Base-by-base conservation (phyloP, 2,797 vertebrate genomes). In the Brotula barbata region DNA sequence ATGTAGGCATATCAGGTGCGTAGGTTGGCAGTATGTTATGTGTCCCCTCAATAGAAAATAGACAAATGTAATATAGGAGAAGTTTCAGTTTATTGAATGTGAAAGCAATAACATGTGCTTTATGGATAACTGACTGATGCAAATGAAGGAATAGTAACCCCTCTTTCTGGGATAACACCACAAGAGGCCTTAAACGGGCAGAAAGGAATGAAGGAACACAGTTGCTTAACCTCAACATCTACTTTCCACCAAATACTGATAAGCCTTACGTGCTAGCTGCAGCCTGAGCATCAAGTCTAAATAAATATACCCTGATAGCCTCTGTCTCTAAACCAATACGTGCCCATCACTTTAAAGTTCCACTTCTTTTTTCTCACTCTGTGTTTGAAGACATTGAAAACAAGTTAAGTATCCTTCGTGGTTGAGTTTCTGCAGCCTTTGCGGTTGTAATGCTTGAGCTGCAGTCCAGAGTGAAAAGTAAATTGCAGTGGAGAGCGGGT, bases 291-390 rank as follows among this genome's bases (percentile, higher is more conserved):
- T 45, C 53, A 49, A 64, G 40, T 58, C 59, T 57, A 60, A 70
- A 81, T 68, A 74, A 64, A 81, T 80, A 74, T 74, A 71, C 64
- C 68, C 28, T 33, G 70, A 71, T 64, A 71, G 73, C 50, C 13
- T 53, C 61, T 46, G 37, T 75, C 79, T 73, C 47, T 45, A 77
- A 64, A 4, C 68, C 59, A 75, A 57, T 75, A 59, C 25, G 4
- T 28, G 25, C 61, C 71, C 50, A 50, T 68, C 61, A 80, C 70
- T 71, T 73, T 53, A 69, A 70, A 67, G 73, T 69, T 71, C 46
- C 31, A 19, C 43, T 33, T 43, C 43, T n/a, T 68, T 71, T 62
- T 43, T 50, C 7, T 5, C 25, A 58, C 39, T 50, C 52, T 56
- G 21, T 55, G 46, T 59, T 58, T 34, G 41, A 34, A 46, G 49